Conservation (phyloP, 2,113 vertebrate species). For the Genyomyrus donnyi region DNA sequence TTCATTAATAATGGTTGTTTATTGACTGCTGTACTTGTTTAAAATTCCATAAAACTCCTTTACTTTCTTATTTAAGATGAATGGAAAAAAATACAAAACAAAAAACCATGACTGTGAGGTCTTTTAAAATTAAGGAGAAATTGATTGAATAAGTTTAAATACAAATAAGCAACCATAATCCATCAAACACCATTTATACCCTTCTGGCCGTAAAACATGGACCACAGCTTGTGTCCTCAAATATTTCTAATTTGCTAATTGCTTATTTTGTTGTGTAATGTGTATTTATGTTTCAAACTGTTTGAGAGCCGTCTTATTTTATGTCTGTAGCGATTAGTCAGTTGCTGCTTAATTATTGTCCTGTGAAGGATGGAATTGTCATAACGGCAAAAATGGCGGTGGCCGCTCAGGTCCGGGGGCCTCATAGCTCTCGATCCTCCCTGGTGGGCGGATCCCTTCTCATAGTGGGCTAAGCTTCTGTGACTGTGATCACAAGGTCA, state of each 20-base stretch:
- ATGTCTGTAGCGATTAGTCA: neutral
- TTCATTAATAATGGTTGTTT: neutral
- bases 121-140: neutral
- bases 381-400: slow-evolving; percentile 1
- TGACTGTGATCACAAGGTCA: neutral
- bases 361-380: neutral
- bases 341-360: neutral
- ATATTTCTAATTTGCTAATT: neutral
- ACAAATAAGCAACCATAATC: neutral
- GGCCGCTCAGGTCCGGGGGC: neutral
- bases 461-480: neutral
- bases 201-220: neutral
- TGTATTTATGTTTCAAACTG: neutral
- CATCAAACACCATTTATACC: neutral
- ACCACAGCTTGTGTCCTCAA: neutral
- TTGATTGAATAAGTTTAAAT: neutral
- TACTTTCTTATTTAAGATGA: neutral
- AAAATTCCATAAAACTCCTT: neutral
- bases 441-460: neutral
- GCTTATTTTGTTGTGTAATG: neutral
- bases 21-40: neutral
- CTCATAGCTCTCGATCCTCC: neutral
- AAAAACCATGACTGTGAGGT: neutral
- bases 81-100: neutral
- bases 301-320: neutral